phyloP scores from a whole-genome alignment of 2,113 vertebrate species.

The Phasianus colchicus region DNA sequence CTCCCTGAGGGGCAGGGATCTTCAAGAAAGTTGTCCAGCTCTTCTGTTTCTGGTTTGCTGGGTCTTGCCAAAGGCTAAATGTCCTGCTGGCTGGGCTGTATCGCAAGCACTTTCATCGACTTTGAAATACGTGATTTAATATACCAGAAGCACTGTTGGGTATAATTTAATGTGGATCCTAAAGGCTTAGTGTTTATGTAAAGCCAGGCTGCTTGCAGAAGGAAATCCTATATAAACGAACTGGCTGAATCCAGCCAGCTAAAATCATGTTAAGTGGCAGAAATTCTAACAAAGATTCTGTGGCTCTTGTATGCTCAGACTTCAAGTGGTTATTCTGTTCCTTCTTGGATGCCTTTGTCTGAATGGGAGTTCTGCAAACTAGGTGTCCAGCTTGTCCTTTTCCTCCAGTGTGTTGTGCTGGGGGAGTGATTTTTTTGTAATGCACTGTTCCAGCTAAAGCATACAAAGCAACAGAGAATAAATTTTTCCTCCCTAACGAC shows the following conservation, averaged over 20 bases:
- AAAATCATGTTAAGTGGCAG: not conserved
- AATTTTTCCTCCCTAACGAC: not conserved
- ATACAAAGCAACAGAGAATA: not conserved
- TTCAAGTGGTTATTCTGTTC: not conserved
- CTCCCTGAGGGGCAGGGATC: not conserved
- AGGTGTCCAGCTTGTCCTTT: not conserved
- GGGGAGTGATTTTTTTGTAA: not conserved
- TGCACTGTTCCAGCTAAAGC: not conserved
- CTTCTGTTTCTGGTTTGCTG: not conserved
- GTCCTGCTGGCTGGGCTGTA: not conserved
- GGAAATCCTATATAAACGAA: not conserved
- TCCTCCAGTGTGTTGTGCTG: not conserved
- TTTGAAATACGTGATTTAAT: not conserved
- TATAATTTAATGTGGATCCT: not conserved
- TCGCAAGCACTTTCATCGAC: not conserved
- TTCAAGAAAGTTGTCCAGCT: not conserved
- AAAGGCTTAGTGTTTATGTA: not conserved
- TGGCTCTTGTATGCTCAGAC: not conserved
- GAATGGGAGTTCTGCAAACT: not conserved
- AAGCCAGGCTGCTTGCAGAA: not conserved
- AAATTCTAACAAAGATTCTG: not conserved
- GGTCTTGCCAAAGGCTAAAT: not conserved
- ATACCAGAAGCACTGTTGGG: not conserved
- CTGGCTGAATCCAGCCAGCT: not conserved
- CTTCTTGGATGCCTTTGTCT: not conserved